These are phyloP conservation scores for Galleria mellonella DNA, from an alignment of 1,140 invertebrate genomes.

Conservation along the genomic window DNA sequence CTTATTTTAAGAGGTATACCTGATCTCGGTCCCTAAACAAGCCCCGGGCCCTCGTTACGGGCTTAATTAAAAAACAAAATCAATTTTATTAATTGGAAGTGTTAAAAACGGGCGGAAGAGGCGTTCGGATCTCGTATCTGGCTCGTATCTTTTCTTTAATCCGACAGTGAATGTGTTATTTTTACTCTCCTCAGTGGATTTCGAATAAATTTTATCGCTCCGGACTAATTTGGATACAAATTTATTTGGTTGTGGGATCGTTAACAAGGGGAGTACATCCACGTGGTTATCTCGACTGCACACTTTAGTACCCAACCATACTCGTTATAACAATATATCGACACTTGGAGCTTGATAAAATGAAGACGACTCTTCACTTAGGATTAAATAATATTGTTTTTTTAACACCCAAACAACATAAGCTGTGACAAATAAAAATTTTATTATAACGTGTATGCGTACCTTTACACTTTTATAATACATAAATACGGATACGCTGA, in stretches of 20 bases:
- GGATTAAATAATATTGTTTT: constrained; percentile 69
- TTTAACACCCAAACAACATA: constrained; percentile 20
- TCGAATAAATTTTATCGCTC: constrained; percentile 73
- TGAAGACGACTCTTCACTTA: constrained; percentile 65
- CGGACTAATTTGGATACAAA: constrained; percentile 74
- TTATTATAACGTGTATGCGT: constrained; percentile 49
- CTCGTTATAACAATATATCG: constrained; percentile 70
- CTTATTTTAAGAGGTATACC: constrained; percentile 63
- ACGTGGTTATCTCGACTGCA: constrained; percentile 57
- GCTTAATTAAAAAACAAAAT: constrained; percentile 73
- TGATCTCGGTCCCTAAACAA: constrained; percentile 54
- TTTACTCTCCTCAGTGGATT: constrained; percentile 67
- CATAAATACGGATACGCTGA: constrained; percentile 30
- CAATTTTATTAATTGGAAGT: constrained; percentile 74
- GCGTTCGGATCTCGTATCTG: constrained; percentile 56
- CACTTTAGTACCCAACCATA: constrained; percentile 60
- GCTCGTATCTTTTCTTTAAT: constrained; percentile 71
- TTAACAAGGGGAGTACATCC: constrained; percentile 68
- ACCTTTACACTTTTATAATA: constrained; percentile 33
- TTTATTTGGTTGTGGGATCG: constrained; percentile 69
- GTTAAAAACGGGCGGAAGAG: constrained; percentile 72
- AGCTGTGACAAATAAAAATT: constrained; percentile 43
- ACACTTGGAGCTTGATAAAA: constrained; percentile 66
- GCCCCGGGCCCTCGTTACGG: constrained; percentile 55
- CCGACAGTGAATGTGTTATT: constrained; percentile 71